These are phyloP conservation scores for Mola mola DNA, from an alignment of 2,113 vertebrate genomes.

Conservation along the genomic window DNA sequence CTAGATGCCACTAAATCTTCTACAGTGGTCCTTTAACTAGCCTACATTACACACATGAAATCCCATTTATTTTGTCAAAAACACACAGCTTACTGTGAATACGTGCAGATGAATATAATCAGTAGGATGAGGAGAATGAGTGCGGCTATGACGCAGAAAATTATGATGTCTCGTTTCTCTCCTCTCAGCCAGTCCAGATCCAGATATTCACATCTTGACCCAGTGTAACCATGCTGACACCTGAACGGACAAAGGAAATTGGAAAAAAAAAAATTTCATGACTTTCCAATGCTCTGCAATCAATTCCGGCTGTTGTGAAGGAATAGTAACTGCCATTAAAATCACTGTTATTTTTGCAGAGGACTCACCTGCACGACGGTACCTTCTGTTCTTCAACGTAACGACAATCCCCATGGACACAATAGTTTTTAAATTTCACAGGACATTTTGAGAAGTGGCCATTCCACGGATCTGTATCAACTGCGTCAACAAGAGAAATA, in stretches of 20 bases:
- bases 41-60: too few species aligned
- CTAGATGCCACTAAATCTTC: too few species aligned
- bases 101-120: constrained; percentile 81
- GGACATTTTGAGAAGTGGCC: constrained; percentile 86
- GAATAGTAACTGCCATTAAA: too few species aligned
- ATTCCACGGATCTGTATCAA: constrained; percentile 58
- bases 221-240: constrained; percentile 82
- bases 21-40: too few species aligned
- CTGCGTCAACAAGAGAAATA: constrained; percentile 47
- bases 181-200: constrained; percentile 75
- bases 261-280: background rate
- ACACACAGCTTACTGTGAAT: constrained; percentile 82
- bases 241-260: constrained; percentile 68
- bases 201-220: constrained; percentile 84
- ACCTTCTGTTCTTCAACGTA: constrained; percentile 79
- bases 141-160: constrained; percentile 77
- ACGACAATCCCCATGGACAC: constrained; percentile 86
- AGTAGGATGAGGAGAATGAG: constrained; percentile 83
- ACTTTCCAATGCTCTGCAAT: background rate
- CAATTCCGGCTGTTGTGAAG: background rate
- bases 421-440: constrained; percentile 80
- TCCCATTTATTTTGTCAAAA: background rate
- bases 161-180: constrained; percentile 79
- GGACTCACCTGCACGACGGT: constrained; percentile 82
- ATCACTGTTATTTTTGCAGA: too few species aligned